A percentile compares a stretch with the other conserved stretches of the same genome.
Conservation (phyloP, 2,113 vertebrate genomes). For the Colinus virginianus region DNA sequence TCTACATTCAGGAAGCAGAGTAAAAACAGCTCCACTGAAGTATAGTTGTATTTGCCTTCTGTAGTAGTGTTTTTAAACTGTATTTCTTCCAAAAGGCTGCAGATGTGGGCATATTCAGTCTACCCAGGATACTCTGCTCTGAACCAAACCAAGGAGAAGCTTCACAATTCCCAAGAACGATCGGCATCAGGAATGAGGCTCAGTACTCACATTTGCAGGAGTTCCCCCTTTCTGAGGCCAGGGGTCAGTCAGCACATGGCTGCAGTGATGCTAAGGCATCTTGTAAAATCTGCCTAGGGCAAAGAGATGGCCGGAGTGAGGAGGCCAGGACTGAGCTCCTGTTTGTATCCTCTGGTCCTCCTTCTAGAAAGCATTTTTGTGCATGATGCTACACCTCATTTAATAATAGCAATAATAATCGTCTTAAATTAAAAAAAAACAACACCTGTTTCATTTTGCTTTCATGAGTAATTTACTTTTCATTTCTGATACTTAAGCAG, state of each 20-base stretch:
- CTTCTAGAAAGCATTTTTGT: not conserved
- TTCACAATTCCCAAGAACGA: not conserved
- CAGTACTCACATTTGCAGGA: not conserved
- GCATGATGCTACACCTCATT: not conserved
- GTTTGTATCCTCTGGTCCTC: not conserved
- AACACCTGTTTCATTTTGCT: not conserved
- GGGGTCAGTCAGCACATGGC: not conserved
- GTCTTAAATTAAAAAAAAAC: too few species aligned
- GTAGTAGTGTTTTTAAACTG: not conserved
- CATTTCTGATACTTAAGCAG: constrained; percentile 34
- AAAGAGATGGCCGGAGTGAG: not conserved
- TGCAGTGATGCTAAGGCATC: not conserved
- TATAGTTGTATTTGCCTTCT: not conserved
- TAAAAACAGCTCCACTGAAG: not conserved
- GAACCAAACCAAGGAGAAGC: not conserved
- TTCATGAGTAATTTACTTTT: not conserved
- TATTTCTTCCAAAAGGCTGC: not conserved
- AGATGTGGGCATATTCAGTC: not conserved
- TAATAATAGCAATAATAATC: not conserved
- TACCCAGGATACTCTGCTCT: not conserved
- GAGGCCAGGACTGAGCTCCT: not conserved
- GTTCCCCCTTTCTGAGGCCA: not conserved
- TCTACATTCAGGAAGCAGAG: not conserved
- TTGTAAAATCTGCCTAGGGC: not conserved
- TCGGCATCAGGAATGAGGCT: not conserved